Percentiles rank a stretch among this genome's conserved stretches.
These are phyloP conservation scores for Brachionichthys hirsutus DNA, from an alignment of 2,113 vertebrate species.

Conservation along the genomic window DNA sequence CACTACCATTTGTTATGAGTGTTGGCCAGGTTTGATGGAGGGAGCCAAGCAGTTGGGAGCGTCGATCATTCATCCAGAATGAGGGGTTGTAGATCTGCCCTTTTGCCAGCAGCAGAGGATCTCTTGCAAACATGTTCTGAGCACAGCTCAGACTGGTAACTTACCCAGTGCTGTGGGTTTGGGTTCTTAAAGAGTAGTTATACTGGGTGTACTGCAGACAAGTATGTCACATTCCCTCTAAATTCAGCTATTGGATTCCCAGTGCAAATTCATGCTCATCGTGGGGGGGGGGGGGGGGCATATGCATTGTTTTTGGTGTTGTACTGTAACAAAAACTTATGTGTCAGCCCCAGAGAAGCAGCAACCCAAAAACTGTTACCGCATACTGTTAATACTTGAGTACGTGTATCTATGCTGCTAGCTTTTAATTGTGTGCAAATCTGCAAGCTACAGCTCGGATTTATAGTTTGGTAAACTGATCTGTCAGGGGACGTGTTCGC, in stretches of 20 bases:
- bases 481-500: conserved; percentile 52
- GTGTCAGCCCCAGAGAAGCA: conserved; percentile 14
- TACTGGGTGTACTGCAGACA: conserved; percentile 3
- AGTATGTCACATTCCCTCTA: conserved; percentile 1
- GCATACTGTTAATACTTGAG: conserved; percentile 29
- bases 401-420: conserved; percentile 1
- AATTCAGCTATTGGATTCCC: conserved; percentile 15
- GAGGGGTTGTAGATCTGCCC: conserved; percentile 54
- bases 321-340: conserved; percentile 8
- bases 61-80: conserved; percentile 76
- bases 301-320: conserved; percentile 2
- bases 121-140: conserved; percentile 26
- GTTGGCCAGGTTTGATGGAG: conserved; percentile 78
- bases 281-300: neutral
- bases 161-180: conserved; percentile 6
- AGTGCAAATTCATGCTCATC: conserved; percentile 1
- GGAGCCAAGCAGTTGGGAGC: conserved; percentile 64
- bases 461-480: conserved; percentile 43
- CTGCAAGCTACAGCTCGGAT: conserved; percentile 35
- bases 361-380: conserved; percentile 5
- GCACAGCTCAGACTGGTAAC: conserved; percentile 9
- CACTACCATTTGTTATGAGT: conserved; percentile 81
- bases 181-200: conserved; percentile 2
- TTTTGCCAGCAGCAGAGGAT: conserved; percentile 32
- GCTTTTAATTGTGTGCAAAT: conserved; percentile 42